Conservation (phyloP, 2,113 vertebrate genomes). For the Cettia cetti region DNA sequence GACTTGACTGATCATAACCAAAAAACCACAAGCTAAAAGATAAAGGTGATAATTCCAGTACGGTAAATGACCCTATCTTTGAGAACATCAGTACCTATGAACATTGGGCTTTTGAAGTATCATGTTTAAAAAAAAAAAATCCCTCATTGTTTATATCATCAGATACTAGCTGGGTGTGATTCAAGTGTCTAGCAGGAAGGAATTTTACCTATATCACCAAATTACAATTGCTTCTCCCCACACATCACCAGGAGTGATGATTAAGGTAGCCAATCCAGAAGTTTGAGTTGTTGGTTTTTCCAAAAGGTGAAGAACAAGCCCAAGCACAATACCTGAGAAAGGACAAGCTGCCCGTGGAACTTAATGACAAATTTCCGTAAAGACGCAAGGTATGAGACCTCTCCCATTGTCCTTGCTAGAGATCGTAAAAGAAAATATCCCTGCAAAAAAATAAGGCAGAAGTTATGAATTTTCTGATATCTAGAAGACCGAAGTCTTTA, state of each 20-base stretch:
- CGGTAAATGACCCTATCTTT: not conserved
- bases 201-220: not conserved
- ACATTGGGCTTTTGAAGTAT: not conserved
- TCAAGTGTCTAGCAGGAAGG: not conserved
- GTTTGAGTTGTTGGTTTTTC: not conserved
- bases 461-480: not conserved
- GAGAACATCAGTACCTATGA: not conserved
- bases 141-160: not conserved
- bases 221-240: not conserved
- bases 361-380: slow-evolving; percentile 84
- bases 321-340: slow-evolving; percentile 85
- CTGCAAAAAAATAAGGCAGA: slow-evolving; percentile 68
- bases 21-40: not conserved
- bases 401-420: slow-evolving; percentile 80
- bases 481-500: not conserved
- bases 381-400: slow-evolving; percentile 80
- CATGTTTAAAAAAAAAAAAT: not conserved
- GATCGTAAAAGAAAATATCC: slow-evolving; percentile 92
- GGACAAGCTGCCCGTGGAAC: slow-evolving; percentile 90
- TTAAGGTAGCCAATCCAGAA: not conserved
- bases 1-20: not conserved
- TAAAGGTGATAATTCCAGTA: not conserved
- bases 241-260: not conserved
- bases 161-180: not conserved
- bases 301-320: not conserved